Conservation (phyloP, 2,113 vertebrate genomes). For the Lutjanus erythropterus region DNA sequence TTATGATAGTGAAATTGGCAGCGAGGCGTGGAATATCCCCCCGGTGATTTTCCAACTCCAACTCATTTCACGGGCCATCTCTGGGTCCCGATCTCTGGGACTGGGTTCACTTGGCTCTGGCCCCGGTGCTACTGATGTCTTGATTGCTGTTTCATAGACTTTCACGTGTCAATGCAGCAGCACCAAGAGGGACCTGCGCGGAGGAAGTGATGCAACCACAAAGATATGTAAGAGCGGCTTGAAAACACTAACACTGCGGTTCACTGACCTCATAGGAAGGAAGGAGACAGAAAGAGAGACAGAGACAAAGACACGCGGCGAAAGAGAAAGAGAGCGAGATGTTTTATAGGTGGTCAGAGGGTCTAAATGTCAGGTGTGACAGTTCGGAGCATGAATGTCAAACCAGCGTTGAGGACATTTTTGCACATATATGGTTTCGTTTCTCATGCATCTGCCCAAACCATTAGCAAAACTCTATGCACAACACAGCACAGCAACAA, state of each 20-base stretch:
- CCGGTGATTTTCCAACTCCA: constrained; percentile 56
- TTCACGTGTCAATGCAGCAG: constrained; percentile 60
- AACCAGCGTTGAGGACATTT: constrained; percentile 30
- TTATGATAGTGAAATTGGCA: constrained; percentile 70
- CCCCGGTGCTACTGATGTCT: constrained; percentile 49
- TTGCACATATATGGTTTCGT: constrained; percentile 32
- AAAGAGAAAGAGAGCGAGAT: constrained; percentile 7
- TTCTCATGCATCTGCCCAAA: constrained; percentile 42
- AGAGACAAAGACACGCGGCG: constrained; percentile 19
- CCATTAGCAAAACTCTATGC: background rate
- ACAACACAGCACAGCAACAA: background rate
- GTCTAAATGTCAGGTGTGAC: constrained; percentile 77
- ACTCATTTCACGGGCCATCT: constrained; percentile 70
- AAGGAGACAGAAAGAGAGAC: constrained; percentile 61
- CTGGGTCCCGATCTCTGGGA: constrained; percentile 54
- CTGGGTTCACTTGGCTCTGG: constrained; percentile 46
- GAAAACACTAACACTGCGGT: constrained; percentile 69
- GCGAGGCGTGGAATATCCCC: constrained; percentile 54
- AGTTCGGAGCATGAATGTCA: constrained; percentile 64
- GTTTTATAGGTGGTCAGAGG: constrained; percentile 68
- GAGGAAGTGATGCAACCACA: constrained; percentile 78
- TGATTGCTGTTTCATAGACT: constrained; percentile 69
- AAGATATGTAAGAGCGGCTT: constrained; percentile 67
- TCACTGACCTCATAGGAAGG: constrained; percentile 72
- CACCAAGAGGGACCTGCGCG: constrained; percentile 39